Evolutionary conservation across 2,797 vertebrate genomes (phyloP), one percentile per base, ranked within the genome.

Genomic region (Dicrostonyx torquatus): DNA sequence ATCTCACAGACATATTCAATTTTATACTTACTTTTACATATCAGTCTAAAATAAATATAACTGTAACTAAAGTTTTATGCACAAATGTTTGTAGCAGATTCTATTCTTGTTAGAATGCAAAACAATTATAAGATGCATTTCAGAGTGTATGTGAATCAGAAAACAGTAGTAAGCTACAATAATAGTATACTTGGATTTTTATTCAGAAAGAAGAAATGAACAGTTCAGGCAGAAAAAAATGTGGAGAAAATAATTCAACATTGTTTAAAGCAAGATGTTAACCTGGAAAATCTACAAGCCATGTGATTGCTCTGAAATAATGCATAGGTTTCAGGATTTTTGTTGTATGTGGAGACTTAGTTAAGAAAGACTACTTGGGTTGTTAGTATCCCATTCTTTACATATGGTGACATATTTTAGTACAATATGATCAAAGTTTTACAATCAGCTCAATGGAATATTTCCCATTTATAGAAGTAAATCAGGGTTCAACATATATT

Each of bases 321-420:
- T 37, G 0, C 53, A 17, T 1, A 73, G 1, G 18, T 15, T 4
- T 68, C 17, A 24, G 7, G 1, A 12, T 11, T 45, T 1, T 68
- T 11, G 34, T 50, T 76, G 24, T 66, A 7, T 40, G 7, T 40
- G 2, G 9, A 45, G 1, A 34, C 8, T 37, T 53, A 26, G 5
- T 8, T 55, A 18, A 34, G 14, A 8, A 48, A 66, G 62, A 11
- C 14, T 45, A 62, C 15, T 43, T 89, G 20, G 12, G 0, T 40
- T 75, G 26, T 20, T n/a, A 50, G 3, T 2, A 26, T 0, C 13
- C 18, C 14, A 53, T 75, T 18, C 40, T 75, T 92, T 53, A 8
- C 37, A 40, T 18, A 2, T 34, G 6, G 6, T 66, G 9, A n/a
- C 24, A 20, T 24, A 22, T 72, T 26, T 26, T n/a, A 62, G 17